These are phyloP conservation scores for Neoarius graeffei DNA, from an alignment of 2,113 vertebrate species.

Conservation along the genomic window DNA sequence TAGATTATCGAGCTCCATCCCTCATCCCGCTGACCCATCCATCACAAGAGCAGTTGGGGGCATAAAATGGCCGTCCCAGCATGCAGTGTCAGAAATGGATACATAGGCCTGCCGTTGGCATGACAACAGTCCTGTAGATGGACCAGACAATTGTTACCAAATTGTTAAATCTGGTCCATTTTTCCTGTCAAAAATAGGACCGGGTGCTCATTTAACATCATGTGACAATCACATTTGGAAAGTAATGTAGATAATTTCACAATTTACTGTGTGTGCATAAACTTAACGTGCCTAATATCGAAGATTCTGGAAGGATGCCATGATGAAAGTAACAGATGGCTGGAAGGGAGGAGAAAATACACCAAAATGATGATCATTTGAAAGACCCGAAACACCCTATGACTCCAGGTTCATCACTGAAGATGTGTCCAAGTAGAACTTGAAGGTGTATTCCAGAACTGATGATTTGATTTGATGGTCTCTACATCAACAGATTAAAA, in stretches of 20 bases:
- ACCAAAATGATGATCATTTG: background rate
- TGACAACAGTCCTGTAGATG: slow-evolving; percentile 52
- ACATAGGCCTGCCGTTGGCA: slow-evolving; percentile 51
- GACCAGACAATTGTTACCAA: slow-evolving; percentile 49
- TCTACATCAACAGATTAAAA: background rate
- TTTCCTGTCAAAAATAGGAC: slow-evolving; percentile 1
- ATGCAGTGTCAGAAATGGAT: slow-evolving; percentile 33
- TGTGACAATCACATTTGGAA: slow-evolving; percentile 19
- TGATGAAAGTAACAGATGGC: slow-evolving; percentile 13
- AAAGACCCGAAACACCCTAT: too few relatives aligned
- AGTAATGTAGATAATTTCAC: background rate
- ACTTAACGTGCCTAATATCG: background rate
- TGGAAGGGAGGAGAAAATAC: slow-evolving; percentile 14
- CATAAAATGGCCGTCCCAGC: slow-evolving; percentile 44
- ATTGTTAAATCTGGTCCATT: slow-evolving; percentile 49
- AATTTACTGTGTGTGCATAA: background rate
- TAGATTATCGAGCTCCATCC: slow-evolving; percentile 12
- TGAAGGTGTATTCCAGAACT: too few relatives aligned
- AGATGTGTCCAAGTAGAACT: too few relatives aligned
- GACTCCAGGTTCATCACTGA: too few relatives aligned
- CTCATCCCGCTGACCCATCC: slow-evolving; percentile 13
- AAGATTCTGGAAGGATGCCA: slow-evolving; percentile 17
- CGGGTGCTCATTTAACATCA: background rate
- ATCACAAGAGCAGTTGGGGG: slow-evolving; percentile 34
- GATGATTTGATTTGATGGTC: background rate